Percentiles rank a stretch among this genome's conserved stretches.
Conservation (phyloP, 2,797 vertebrate species). For the Malurus splendens region DNA sequence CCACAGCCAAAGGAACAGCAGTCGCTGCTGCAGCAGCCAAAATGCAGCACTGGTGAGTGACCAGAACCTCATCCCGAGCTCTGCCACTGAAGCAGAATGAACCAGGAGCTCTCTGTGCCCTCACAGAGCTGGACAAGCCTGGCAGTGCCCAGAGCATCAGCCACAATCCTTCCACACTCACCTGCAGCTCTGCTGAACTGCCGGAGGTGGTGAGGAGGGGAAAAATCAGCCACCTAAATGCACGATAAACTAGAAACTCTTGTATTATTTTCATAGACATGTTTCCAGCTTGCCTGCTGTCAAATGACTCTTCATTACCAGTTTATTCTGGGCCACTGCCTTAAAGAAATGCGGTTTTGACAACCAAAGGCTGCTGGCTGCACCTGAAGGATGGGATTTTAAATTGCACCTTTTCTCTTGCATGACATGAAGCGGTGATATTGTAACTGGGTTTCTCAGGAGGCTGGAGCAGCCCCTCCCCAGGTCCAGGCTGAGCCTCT, state of each 20-base stretch:
- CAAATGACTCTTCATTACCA: conserved; percentile 64
- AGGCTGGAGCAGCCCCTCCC: conserved; percentile 52
- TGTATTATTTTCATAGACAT: conserved; percentile 42
- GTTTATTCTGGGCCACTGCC: conserved; percentile 71
- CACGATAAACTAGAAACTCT: conserved; percentile 10
- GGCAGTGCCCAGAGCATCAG: rapidly evolving
- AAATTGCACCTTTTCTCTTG: conserved; percentile 67
- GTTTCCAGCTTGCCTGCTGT: conserved; percentile 61
- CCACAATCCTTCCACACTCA: neutral
- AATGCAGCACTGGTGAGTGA: rapidly evolving
- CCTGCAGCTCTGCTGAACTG: neutral
- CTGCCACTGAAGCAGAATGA: rapidly evolving
- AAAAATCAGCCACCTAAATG: conserved; percentile 15
- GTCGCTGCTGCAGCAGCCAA: rapidly evolving
- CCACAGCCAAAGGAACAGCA: rapidly evolving
- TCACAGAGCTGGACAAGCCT: neutral
- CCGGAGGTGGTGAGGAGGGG: neutral
- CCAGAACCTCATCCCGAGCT: neutral
- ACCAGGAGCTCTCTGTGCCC: rapidly evolving
- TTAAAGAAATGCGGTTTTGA: conserved; percentile 54
- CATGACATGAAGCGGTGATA: conserved; percentile 55
- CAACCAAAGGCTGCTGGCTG: neutral
- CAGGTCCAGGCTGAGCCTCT: conserved; percentile 39
- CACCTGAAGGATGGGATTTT: conserved; percentile 56
- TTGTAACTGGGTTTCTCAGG: conserved; percentile 34